phyloP scores from a whole-genome alignment of 2,113 vertebrate genomes.

The Pionites leucogaster region DNA sequence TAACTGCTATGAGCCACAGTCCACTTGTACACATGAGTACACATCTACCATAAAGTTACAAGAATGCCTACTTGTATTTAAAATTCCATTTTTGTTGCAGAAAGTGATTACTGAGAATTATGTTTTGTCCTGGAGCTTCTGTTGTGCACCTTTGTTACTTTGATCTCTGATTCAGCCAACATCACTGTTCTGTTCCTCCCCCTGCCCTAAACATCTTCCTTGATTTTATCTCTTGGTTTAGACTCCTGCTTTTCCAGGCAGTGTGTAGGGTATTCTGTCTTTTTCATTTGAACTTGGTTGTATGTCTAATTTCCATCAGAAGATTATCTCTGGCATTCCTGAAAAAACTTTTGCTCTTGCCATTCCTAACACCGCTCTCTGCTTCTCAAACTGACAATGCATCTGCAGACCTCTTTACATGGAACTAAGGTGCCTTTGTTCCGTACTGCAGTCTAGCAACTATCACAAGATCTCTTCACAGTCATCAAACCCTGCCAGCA shows the following conservation, averaged over 20 bases:
- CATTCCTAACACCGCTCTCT: not conserved
- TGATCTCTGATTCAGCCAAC: not conserved
- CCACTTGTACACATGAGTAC: not conserved
- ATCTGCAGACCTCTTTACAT: not conserved
- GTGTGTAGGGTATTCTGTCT: not conserved
- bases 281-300: not conserved
- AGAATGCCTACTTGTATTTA: not conserved
- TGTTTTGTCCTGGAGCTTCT: not conserved
- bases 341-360: not conserved
- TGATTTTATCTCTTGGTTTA: not conserved
- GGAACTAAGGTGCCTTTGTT: not conserved
- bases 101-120: not conserved
- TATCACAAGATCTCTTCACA: not conserved
- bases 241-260: not conserved
- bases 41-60: too few relatives aligned
- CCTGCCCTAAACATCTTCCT: not conserved
- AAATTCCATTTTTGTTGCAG: not conserved
- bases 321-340: not conserved
- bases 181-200: not conserved
- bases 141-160: not conserved
- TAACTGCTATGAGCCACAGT: not conserved
- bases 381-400: not conserved
- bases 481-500: not conserved
- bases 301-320: not conserved
- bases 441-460: not conserved